These are phyloP conservation scores for Lacerta viridis DNA, from an alignment of 2,797 vertebrate species.

Conservation along the genomic window DNA sequence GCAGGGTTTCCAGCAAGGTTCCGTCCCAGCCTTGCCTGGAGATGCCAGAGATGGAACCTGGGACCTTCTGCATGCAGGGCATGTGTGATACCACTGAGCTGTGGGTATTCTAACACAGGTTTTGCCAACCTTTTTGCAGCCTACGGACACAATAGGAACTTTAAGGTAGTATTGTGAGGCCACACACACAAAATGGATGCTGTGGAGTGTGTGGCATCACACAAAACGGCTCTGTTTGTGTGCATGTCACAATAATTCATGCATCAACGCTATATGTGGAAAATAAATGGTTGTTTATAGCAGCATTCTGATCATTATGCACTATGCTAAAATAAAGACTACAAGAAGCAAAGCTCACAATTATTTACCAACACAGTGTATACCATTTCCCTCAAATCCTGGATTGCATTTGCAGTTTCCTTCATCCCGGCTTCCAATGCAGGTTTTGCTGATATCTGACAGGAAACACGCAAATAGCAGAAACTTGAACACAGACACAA, in stretches of 20 bases:
- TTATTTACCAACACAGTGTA: conserved; percentile 56
- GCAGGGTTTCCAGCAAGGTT: too few species aligned
- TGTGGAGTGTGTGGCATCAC: too few species aligned
- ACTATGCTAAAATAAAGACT: neutral
- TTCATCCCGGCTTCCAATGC: neutral
- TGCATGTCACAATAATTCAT: neutral
- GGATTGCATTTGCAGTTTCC: conserved; percentile 33
- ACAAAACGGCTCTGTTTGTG: too few species aligned
- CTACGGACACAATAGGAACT: too few species aligned
- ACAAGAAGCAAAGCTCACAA: conserved; percentile 12
- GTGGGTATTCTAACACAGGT: neutral
- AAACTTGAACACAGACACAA: too few species aligned
- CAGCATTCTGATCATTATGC: too few species aligned
- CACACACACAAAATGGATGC: too few species aligned
- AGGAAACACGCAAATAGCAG: neutral
- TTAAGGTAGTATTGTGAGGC: too few species aligned
- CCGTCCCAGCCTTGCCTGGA: neutral
- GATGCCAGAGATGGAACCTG: too few species aligned
- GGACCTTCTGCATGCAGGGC: neutral
- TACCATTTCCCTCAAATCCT: conserved; percentile 50
- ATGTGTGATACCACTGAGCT: neutral
- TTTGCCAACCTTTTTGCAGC: too few species aligned
- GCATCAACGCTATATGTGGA: too few species aligned
- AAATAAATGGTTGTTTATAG: neutral
- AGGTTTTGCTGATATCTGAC: conserved; percentile 50